Evolutionary conservation across 2,888 invertebrate genomes (phyloP), one percentile per base, ranked within the genome.

Genomic region (Drosophila kuntzei): DNA sequence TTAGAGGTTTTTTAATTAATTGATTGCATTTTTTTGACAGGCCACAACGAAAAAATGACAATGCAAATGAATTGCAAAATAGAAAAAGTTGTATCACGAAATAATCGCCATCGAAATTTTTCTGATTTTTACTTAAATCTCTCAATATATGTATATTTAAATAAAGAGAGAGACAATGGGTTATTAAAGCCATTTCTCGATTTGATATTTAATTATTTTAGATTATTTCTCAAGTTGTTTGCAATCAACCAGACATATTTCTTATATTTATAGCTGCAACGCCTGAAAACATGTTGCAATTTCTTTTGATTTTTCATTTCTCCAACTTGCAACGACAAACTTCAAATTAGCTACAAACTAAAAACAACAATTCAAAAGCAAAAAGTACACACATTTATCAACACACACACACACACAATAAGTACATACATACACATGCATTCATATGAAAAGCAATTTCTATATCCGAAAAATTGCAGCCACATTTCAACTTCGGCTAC

Each of bases 281-380:
- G 25, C 39, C 50, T 44, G 50, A 47, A 41, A 69, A 59, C 41
- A 62, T 60, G 44, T 66, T 47, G 36, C 37, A 58, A 67, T 58
- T 59, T 68, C 54, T 62, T 22, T 41, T 68, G 83, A 79, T 79
- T 79, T 73, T 55, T 65, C 64, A 71, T 65, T 55, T 73, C 36
- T 34, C 36, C 51, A 61, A 59, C 43, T 60, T 47, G 64, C 36
- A 57, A 75, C 34, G 73, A 71, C 73, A 65, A 80, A 85, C 86
- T 85, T 85, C 51, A 79, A 80, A 80, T 82, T 79, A 80, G 82
- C 82, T 71, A 25, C 60, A 71, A 64, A 60, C 76, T 60, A 43
- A 60, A 57, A 57, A 29, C 71, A 57, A 65, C 76, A 66, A 61
- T 61, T 61, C 54, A 34, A 37, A 55, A 60, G 43, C 55, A 71